These are phyloP conservation scores for Ameiurus melas DNA, from an alignment of 2,113 vertebrate species.

Conservation along the genomic window DNA sequence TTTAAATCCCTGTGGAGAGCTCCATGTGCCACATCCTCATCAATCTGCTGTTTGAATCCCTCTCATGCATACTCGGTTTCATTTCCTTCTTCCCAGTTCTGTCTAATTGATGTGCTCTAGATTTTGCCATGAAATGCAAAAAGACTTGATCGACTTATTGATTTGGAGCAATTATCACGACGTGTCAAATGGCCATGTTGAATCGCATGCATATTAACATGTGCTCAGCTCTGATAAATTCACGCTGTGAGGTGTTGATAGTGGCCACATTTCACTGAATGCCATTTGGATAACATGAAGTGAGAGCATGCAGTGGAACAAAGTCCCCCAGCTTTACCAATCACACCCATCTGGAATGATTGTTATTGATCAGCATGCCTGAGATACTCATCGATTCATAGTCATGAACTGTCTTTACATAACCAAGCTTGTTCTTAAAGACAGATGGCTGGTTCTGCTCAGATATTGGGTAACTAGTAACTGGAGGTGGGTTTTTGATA, in stretches of 20 bases:
- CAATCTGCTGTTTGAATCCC: background rate
- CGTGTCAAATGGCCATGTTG: background rate
- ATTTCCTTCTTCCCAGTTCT: constrained; percentile 21
- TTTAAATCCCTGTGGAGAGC: constrained; percentile 49
- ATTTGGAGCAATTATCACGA: background rate
- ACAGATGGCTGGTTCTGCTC: background rate
- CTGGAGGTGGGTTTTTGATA: background rate
- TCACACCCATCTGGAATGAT: constrained; percentile 18
- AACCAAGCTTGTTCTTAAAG: constrained; percentile 39
- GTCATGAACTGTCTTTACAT: constrained; percentile 38
- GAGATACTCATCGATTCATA: constrained; percentile 29
- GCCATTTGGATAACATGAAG: background rate
- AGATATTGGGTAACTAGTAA: background rate
- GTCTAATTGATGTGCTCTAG: constrained; percentile 20
- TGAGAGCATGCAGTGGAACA: background rate
- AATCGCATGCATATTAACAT: background rate
- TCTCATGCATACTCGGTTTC: background rate
- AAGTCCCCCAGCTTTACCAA: constrained; percentile 1
- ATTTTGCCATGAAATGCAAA: constrained; percentile 11
- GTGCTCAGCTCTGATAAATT: background rate
- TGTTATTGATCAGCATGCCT: constrained; percentile 42
- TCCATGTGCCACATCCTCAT: constrained; percentile 29
- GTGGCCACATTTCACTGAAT: background rate
- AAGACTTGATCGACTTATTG: background rate
- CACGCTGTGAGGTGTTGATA: background rate